Base-by-base conservation (phyloP, 2,888 invertebrate genomes). In the Girardia tigrina region DNA sequence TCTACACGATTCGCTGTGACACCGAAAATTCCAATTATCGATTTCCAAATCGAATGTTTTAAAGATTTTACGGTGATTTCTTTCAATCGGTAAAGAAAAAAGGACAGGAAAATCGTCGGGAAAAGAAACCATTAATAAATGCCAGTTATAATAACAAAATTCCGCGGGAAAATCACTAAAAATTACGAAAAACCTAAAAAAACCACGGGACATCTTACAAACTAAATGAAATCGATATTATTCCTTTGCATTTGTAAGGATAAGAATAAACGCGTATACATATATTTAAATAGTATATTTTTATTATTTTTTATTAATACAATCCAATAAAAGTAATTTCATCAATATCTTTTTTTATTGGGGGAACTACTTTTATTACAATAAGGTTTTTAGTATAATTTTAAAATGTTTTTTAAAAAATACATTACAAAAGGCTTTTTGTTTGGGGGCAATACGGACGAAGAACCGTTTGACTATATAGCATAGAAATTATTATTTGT, bases 1-100 rank as follows among this genome's bases (percentile, higher is more conserved):
- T 90, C 84, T 98, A 97, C 83, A 93, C 98, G 0, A 98, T 99
- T 79, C 89, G 91, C 82, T 94, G 94, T 84, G 88, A 90, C 82
- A 89, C 72, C 6, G 28, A 16, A 6, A 75, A 23, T 75, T 75
- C 26, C 26, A 71, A 71, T 71, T 71, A 28, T 28, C 27, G 4
- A 26, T 26, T 8, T 26, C 28, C 20, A 16, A 71, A 23, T 20
- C 26, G n/a, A 28, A 6, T n/a, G 28, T 71, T 8, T 71, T 71
- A 8, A 71, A 71, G 27, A 71, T n/a, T 23, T 71, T 71, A 6
- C 6, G 27, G n/a, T n/a, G 27, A 23, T 71, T 27, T 28, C 27
- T 28, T 26, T 16, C n/a, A 2, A n/a, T 14, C 16, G 71, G 28
- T 28, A 71, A 71, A 71, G 28, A 71, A 8, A 16, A 42, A 42